Base-by-base conservation (phyloP, 2,113 vertebrate species). In the Scortum barcoo region DNA sequence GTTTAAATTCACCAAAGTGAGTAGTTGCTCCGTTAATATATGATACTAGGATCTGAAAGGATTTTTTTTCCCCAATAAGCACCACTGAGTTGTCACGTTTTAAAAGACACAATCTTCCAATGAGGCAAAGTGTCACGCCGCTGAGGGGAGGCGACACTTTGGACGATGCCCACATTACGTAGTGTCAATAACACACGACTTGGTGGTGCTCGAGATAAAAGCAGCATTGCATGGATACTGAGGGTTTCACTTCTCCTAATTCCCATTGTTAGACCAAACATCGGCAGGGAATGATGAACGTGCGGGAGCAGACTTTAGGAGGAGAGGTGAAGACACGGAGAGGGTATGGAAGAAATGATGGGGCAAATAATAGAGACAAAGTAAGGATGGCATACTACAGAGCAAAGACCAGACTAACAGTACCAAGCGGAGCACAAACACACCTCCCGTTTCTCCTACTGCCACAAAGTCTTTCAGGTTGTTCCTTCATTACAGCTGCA, bases 221-320 rank as follows among this genome's bases (percentile, higher is more conserved):
- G 91, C 92, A 93, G 92, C 91, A 90, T 90, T 91, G 72, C 81
- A 88, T 93, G 91, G 85, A 91, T 81, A 87, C 62, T 87, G 90
- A 91, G 72, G 83, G 84, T 81, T 86, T 78, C 40, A 16, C 79
- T 62, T 73, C 69, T 79, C 63, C 54, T 28, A 58, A 73, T 78
- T 85, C 78, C 82, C 81, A 68, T 68, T 50, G 14, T 79, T 86
- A 68, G 72, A 67, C 83, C 66, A 72, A 85, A 83, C 58, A 56
- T 57, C n/a, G 57, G 57, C 53, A 73, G 82, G 88, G 87, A 91
- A 87, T 88, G 80, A 88, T 44, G 60, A 83, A 78, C 76, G 76
- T 74, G 67, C 56, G n/a, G 54, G 26, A 80, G 79, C 51, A 78
- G 88, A 85, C 83, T 72, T 81, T 24, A 81, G 79, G 74, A 76